These are phyloP conservation scores for Gavialis gangeticus DNA, from an alignment of 2,113 vertebrate genomes.

Conservation along the genomic window DNA sequence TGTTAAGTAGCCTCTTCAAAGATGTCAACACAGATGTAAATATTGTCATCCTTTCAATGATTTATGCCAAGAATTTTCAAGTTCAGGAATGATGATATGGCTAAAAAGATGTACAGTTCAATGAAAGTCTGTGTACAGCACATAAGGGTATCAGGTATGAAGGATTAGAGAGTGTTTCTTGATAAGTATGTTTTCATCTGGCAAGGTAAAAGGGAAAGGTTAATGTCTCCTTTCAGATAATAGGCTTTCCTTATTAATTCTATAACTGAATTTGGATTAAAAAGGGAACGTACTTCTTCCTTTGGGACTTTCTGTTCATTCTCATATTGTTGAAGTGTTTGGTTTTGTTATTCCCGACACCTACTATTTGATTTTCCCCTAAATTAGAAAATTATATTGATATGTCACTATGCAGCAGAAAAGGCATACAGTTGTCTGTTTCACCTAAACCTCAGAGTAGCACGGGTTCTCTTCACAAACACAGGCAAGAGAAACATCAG, in stretches of 20 bases:
- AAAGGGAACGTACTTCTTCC: background rate
- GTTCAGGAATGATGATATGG: constrained; percentile 24
- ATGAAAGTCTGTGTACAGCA: constrained; percentile 34
- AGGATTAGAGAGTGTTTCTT: constrained; percentile 41
- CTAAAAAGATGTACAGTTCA: constrained; percentile 50
- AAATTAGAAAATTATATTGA: background rate
- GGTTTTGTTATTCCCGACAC: background rate
- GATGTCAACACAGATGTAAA: constrained; percentile 7
- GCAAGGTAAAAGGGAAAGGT: constrained; percentile 42
- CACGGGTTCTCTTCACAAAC: background rate
- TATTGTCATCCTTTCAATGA: background rate
- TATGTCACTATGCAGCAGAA: background rate
- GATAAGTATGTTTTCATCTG: constrained; percentile 56
- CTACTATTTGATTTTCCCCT: background rate
- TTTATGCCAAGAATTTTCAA: constrained; percentile 45
- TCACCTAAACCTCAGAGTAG: background rate
- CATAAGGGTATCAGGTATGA: constrained; percentile 18
- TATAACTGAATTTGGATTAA: background rate
- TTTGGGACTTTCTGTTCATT: background rate
- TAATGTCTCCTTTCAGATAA: constrained; percentile 54
- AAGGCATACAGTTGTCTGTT: background rate
- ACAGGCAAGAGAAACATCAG: background rate
- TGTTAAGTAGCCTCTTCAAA: constrained; percentile 8
- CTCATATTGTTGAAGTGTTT: accelerated
- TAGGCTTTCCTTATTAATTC: constrained; percentile 34